Base-by-base conservation (phyloP, 2,888 invertebrate genomes). In the Hecatera dysodea region DNA sequence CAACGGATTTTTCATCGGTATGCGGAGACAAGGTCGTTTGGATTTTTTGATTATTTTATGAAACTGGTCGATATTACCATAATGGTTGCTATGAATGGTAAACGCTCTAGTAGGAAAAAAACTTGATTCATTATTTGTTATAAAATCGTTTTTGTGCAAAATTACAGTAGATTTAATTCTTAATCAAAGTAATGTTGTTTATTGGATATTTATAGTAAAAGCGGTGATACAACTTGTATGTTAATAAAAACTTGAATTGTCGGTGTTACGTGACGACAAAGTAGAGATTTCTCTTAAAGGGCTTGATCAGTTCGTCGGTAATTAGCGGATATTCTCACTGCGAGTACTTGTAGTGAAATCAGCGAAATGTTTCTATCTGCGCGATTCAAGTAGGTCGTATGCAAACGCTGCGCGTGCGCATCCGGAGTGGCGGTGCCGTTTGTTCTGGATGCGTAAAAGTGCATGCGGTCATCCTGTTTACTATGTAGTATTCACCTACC, bases 1-100 rank as follows among this genome's bases (percentile, higher is more conserved):
- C 91, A 91, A 90, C 91, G 88, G 87, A 90, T 90, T 92, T 91
- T 89, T 83, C 83, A 80, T 85, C 80, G 84, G 87, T 83, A 89
- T 89, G 89, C 81, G 82, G 84, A 82, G 80, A 83, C 92, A 92
- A 92, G 92, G 92, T 90, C 92, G 89, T 85, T 85, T 72, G 65
- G 86, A 79, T 83, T 83, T 74, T 83, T 80, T 74, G 80, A 83
- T 82, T 74, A 77, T 85, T 78, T 76, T 73, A 85, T 83, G 33
- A 61, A 85, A 80, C 83, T 78, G 55, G 84, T 83, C 60, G 56
- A 77, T 81, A 84, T 84, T 84, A 84, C 60, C 82, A 79, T 84
- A 82, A 81, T 60, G 48, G 64, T 50, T 52, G 11, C 42, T 62
- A 72, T 76, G 67, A 80, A 79, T 81, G 81, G 78, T 62, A 48